These are phyloP conservation scores for Gadopsis marmoratus DNA, from an alignment of 2,797 vertebrate species.

Conservation along the genomic window DNA sequence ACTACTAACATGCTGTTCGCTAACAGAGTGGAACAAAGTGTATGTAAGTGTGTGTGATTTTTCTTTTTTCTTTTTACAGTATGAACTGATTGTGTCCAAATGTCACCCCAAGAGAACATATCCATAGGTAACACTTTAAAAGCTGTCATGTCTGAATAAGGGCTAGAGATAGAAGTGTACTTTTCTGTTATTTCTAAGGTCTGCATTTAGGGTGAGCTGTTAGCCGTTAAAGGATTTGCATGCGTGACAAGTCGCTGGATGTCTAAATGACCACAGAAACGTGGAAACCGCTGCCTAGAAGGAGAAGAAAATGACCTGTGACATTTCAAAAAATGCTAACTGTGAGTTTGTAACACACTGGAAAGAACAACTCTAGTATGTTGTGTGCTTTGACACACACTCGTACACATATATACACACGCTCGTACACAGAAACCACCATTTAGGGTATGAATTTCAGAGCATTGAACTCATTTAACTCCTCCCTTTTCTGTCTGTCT, in stretches of 20 bases:
- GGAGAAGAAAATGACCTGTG: slow-evolving; percentile 46
- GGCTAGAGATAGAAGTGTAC: slow-evolving; percentile 8
- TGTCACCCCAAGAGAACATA: slow-evolving; percentile 30
- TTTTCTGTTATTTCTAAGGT: slow-evolving; percentile 33
- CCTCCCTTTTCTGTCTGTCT: slow-evolving; percentile 27
- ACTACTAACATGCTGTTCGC: background rate
- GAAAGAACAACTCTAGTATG: background rate
- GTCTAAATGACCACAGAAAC: slow-evolving; percentile 41
- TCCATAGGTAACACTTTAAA: slow-evolving; percentile 19
- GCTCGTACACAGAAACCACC: slow-evolving; percentile 13
- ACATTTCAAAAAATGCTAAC: slow-evolving; percentile 14
- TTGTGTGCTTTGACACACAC: slow-evolving; percentile 15
- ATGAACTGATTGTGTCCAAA: slow-evolving; percentile 21
- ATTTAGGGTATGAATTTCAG: slow-evolving; percentile 44
- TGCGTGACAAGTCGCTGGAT: slow-evolving; percentile 31
- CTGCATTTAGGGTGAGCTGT: background rate
- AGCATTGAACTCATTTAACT: slow-evolving; percentile 29
- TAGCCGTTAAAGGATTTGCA: slow-evolving; percentile 15
- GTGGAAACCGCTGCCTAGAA: slow-evolving; percentile 22
- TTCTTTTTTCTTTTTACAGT: background rate
- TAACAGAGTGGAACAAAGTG: slow-evolving; percentile 27
- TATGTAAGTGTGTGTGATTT: background rate
- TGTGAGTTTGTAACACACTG: background rate
- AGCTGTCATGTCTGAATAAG: slow-evolving; percentile 30
- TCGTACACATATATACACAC: background rate